Evolutionary conservation across 1,140 invertebrate genomes (phyloP).

Genomic region (Nixonia krombeini): DNA sequence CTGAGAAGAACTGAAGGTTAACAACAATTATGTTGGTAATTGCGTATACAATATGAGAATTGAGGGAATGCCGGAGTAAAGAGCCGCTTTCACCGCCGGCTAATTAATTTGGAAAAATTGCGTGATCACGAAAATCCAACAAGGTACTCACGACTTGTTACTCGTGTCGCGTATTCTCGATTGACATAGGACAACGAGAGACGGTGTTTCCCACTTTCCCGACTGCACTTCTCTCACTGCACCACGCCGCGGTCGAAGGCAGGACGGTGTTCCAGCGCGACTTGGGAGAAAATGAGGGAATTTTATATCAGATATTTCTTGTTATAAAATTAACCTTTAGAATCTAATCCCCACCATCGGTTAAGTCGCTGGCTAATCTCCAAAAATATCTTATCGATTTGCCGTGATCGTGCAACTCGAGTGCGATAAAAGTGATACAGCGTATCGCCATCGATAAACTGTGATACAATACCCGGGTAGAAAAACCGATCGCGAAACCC

Average conservation of each 20-base stretch:
- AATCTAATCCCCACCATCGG: conserved; percentile 31
- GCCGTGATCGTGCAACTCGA: conserved; percentile 47
- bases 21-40: too few species aligned
- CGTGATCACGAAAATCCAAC: background rate
- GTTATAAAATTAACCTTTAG: conserved; percentile 50
- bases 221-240: too few species aligned
- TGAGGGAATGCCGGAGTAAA: too few species aligned
- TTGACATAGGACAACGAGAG: conserved; percentile 1
- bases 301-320: conserved; percentile 37
- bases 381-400: conserved; percentile 59
- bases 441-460: too few species aligned
- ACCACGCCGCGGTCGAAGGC: conserved; percentile 11
- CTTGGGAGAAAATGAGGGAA: conserved; percentile 39
- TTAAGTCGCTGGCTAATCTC: conserved; percentile 3
- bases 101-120: background rate
- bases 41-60: too few species aligned
- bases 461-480: too few species aligned
- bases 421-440: background rate
- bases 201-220: conserved; percentile 20
- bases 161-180: conserved; percentile 9
- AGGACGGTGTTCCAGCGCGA: conserved; percentile 17
- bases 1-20: too few species aligned
- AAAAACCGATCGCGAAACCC: too few species aligned
- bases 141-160: conserved; percentile 17
- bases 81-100: too few species aligned